These are phyloP conservation scores for Ptychodera flava DNA, from an alignment of 35 echinoderm and acorn worm genomes.

Conservation along the genomic window DNA sequence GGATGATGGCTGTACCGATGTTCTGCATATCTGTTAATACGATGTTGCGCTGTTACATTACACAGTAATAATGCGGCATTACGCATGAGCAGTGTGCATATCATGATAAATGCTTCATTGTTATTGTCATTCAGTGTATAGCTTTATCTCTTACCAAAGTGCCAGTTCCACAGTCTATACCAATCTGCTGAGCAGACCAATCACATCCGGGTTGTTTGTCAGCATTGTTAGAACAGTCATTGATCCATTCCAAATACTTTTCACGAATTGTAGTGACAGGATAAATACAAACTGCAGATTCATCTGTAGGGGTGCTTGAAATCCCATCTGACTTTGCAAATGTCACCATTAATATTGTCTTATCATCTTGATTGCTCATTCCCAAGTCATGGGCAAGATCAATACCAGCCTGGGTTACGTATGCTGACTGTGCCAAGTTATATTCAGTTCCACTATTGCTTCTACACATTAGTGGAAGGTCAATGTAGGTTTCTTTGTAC, in stretches of 20 bases:
- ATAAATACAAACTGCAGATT: constrained; percentile 85
- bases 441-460: constrained; percentile 27
- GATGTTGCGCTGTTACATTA: no score
- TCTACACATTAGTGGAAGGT: constrained; percentile 56
- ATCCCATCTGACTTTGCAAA: constrained; percentile 51
- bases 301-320: constrained; percentile 22
- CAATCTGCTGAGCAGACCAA: background rate
- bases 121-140: no score
- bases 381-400: background rate
- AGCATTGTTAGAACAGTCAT: constrained; percentile 13
- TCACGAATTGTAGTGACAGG: constrained; percentile 44
- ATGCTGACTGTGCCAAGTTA: constrained; percentile 76
- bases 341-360: constrained; percentile 60
- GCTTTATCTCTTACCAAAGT: background rate
- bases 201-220: background rate
- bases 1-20: no score
- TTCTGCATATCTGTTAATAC: no score
- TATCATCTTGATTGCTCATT: constrained; percentile 6
- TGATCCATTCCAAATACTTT: constrained; percentile 47
- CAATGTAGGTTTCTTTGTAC: constrained; percentile 58
- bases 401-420: constrained; percentile 37
- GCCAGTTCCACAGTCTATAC: background rate
- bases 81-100: no score
- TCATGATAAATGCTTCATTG: no score
- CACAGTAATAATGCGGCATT: no score